A percentile compares a stretch with the other conserved stretches of the same genome.
Evolutionary conservation across 2,888 invertebrate genomes (phyloP).

Genomic region (Pammene aurita): DNA sequence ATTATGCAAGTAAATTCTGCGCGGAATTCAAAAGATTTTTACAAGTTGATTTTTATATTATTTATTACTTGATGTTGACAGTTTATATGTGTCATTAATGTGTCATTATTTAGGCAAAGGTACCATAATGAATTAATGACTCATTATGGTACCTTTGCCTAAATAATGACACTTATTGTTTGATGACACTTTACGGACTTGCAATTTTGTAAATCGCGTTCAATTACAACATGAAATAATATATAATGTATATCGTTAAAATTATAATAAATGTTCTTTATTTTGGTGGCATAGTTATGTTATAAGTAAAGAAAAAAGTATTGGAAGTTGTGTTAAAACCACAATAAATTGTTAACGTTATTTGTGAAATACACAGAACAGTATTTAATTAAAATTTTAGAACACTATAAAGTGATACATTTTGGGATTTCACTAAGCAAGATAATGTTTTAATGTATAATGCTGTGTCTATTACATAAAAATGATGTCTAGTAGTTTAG

Average conservation of each 20-base stretch:
- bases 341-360: slow-evolving; percentile 42
- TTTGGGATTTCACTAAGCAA: slow-evolving; percentile 1
- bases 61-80: no score
- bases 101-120: no score
- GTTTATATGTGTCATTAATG: no score
- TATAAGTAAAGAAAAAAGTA: slow-evolving; percentile 54
- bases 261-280: slow-evolving; percentile 55
- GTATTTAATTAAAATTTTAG: slow-evolving; percentile 30
- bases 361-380: slow-evolving; percentile 30
- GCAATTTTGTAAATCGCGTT: slow-evolving; percentile 19
- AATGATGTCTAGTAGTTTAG: neutral
- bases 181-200: neutral
- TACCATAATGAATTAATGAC: no score
- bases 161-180: no score
- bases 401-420: neutral
- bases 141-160: no score
- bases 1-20: no score
- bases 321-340: slow-evolving; percentile 58
- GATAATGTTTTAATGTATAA: slow-evolving; percentile 8
- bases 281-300: slow-evolving; percentile 56
- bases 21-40: no score
- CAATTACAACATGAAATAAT: slow-evolving; percentile 16
- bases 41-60: no score
- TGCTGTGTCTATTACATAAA: slow-evolving; percentile 13
- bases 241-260: slow-evolving; percentile 22